These are phyloP conservation scores for Sciurus vulgaris DNA, from an alignment of 2,797 vertebrate genomes.

Conservation along the genomic window DNA sequence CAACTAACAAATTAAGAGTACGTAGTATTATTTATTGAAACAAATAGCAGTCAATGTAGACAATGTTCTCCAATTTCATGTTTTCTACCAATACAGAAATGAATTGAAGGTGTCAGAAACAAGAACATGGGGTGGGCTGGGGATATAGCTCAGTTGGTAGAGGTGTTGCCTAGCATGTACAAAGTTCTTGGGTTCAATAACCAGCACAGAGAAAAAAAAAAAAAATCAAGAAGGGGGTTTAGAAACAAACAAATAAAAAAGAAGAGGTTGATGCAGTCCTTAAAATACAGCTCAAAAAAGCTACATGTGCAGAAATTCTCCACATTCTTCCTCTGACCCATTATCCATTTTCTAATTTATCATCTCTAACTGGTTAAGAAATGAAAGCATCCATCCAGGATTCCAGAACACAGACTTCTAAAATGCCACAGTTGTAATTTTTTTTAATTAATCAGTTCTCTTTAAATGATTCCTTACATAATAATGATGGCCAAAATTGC, in stretches of 20 bases:
- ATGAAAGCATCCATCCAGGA: background rate
- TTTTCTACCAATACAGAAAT: background rate
- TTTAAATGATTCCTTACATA: background rate
- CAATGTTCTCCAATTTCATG: background rate
- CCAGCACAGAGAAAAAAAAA: no score
- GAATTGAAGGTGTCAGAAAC: background rate
- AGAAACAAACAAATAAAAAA: background rate
- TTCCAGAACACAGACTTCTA: background rate
- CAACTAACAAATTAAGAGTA: background rate
- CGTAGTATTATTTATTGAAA: background rate
- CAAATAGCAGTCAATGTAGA: background rate
- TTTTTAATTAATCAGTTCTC: background rate
- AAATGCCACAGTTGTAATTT: background rate
- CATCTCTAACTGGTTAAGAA: background rate
- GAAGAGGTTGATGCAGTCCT: background rate
- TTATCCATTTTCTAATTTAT: background rate
- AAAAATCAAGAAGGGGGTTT: background rate
- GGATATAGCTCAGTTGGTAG: no score
- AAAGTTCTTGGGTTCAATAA: no score
- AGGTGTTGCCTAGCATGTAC: no score
- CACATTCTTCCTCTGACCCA: background rate
- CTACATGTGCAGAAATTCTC: background rate
- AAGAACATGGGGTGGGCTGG: background rate
- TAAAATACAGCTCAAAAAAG: background rate
- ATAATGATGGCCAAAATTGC: background rate